phyloP scores from a whole-genome alignment of 1,140 invertebrate genomes.

The Oppia nitens region DNA sequence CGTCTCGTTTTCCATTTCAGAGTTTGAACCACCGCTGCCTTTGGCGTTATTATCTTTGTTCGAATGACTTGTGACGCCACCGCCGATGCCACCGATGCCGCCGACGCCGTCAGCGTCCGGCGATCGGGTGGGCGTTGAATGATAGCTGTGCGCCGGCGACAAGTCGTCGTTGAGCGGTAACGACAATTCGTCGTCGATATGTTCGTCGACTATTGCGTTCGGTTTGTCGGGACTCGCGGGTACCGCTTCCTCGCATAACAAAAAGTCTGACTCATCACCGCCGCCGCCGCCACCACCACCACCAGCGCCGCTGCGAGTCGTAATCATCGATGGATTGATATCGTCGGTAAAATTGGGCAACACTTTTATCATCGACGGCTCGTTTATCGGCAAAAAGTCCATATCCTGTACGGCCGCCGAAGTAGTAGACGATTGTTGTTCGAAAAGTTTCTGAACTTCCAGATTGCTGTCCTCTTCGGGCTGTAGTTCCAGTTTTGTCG shows the following conservation, averaged over 20 bases:
- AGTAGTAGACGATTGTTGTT: background rate
- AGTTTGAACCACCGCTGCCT: background rate
- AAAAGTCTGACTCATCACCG: constrained; percentile 15
- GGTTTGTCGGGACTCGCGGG: constrained; percentile 19
- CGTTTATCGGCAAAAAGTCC: constrained; percentile 23
- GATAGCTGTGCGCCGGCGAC: background rate
- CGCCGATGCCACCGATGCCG: background rate
- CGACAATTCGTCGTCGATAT: background rate
- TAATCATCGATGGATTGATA: background rate
- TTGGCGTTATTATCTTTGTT: background rate
- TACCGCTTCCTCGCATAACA: constrained; percentile 74
- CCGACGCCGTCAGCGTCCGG: background rate
- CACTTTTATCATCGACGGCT: constrained; percentile 20
- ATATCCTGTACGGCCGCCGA: constrained; percentile 11
- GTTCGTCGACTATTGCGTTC: background rate
- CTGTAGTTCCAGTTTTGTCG: background rate
- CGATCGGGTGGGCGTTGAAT: background rate
- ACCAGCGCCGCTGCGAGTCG: background rate
- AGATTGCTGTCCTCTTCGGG: background rate
- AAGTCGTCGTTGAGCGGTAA: background rate
- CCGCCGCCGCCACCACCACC: background rate
- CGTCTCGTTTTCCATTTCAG: background rate
- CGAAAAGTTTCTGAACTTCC: background rate
- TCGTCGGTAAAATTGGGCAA: background rate
- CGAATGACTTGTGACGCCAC: too few relatives aligned